phyloP scores from a whole-genome alignment of 23 tunicate genomes.

The Botrylloides violaceus region DNA sequence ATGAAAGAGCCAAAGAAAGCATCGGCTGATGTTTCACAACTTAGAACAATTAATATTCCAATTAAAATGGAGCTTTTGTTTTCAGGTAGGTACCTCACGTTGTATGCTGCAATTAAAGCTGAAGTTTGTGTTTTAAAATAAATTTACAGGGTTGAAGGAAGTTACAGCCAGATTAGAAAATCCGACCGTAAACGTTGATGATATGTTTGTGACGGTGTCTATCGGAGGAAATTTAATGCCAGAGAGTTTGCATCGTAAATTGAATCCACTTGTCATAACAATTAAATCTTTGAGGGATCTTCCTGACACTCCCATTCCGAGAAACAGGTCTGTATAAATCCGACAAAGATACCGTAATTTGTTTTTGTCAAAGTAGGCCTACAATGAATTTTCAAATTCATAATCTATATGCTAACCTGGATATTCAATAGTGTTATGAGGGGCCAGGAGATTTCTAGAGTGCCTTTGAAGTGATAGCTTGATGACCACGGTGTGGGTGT shows the following conservation, averaged over 20 bases:
- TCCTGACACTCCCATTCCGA: slow-evolving; percentile 49
- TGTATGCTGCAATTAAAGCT: too few relatives aligned
- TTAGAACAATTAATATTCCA: slow-evolving; percentile 3
- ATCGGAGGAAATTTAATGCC: slow-evolving; percentile 58
- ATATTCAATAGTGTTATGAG: too few relatives aligned
- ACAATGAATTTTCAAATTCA: too few relatives aligned
- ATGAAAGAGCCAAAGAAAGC: slow-evolving; percentile 1
- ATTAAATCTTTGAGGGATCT: slow-evolving; percentile 65
- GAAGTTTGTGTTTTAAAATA: too few relatives aligned
- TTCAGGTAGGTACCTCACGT: slow-evolving; percentile 31
- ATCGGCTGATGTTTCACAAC: neutral
- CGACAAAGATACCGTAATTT: too few relatives aligned
- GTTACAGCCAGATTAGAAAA: slow-evolving; percentile 42
- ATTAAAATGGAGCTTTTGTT: slow-evolving; percentile 57
- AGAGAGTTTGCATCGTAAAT: slow-evolving; percentile 26
- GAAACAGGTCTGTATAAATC: too few relatives aligned
- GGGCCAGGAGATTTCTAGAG: too few relatives aligned
- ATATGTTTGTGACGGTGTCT: slow-evolving; percentile 49
- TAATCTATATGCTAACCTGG: too few relatives aligned
- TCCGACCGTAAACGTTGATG: slow-evolving; percentile 44
- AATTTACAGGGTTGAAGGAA: slow-evolving; percentile 17
- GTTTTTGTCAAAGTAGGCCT: too few relatives aligned
- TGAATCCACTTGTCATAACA: slow-evolving; percentile 76
- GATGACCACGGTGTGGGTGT: too few relatives aligned
- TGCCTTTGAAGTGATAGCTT: too few relatives aligned